phyloP scores from a whole-genome alignment of 1,140 invertebrate species.

The Spodoptera frugiperda region DNA sequence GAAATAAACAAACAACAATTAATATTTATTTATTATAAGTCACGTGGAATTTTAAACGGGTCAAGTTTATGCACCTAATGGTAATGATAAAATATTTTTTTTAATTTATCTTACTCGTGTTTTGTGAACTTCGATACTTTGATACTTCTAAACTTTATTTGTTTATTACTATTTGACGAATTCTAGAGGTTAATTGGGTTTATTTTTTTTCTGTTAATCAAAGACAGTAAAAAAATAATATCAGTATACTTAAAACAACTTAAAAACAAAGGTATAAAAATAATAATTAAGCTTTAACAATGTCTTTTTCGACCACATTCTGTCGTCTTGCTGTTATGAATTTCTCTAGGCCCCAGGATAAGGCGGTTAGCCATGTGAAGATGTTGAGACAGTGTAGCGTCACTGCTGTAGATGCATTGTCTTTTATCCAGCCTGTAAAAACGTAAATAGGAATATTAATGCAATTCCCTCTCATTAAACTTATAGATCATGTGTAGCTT shows the following conservation, averaged over 20 bases:
- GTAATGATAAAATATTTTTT: not conserved
- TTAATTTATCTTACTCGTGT: too few species aligned
- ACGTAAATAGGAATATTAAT: not conserved
- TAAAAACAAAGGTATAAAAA: slow-evolving; percentile 18
- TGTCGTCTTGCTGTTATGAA: slow-evolving; percentile 66
- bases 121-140: too few species aligned
- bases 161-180: too few species aligned
- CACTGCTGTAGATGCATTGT: slow-evolving; percentile 86
- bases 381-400: slow-evolving; percentile 88
- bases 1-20: slow-evolving; percentile 20
- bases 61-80: slow-evolving; percentile 6
- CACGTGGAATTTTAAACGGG: not conserved
- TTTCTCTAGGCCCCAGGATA: slow-evolving; percentile 87
- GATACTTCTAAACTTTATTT: too few species aligned
- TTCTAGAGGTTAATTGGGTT: too few species aligned
- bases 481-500: too few species aligned
- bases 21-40: not conserved
- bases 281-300: slow-evolving; percentile 35
- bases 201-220: too few species aligned
- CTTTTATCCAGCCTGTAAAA: slow-evolving; percentile 87
- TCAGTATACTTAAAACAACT: slow-evolving; percentile 14
- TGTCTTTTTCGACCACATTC: slow-evolving; percentile 49
- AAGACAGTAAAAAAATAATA: slow-evolving; percentile 6
- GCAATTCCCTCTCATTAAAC: too few species aligned
- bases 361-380: slow-evolving; percentile 87